Percentiles rank a stretch among this genome's conserved stretches.
Conservation (phyloP, 1,140 invertebrate genomes). For the Brachionus calyciflorus region DNA sequence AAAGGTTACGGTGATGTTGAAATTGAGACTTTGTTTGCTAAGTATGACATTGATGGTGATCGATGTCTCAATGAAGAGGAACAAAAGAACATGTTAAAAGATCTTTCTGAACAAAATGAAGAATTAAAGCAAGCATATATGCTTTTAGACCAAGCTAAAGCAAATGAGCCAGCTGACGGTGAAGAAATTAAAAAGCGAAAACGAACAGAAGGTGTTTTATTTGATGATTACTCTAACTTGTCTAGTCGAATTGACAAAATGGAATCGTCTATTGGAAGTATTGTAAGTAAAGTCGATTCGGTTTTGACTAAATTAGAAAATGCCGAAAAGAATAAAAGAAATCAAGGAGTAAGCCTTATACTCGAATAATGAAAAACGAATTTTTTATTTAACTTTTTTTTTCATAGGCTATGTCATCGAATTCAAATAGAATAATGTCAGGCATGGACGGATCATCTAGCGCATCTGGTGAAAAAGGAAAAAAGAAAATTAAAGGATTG, state of each 20-base stretch:
- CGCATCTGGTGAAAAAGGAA: too few species aligned
- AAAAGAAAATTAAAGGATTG: neutral
- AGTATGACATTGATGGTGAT: conserved; percentile 67
- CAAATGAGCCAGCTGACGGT: neutral
- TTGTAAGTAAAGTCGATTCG: conserved; percentile 63
- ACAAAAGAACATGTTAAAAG: conserved; percentile 49
- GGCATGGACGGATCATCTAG: too few species aligned
- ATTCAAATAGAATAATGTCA: too few species aligned
- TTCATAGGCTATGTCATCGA: neutral
- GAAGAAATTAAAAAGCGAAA: neutral
- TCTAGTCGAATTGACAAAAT: conserved; percentile 60
- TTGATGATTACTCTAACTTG: conserved; percentile 54
- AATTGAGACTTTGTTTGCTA: conserved; percentile 70
- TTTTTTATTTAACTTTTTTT: neutral
- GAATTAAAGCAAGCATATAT: conserved; percentile 29
- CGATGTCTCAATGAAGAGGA: conserved; percentile 63
- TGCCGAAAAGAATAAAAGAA: conserved; percentile 63
- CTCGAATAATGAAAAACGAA: neutral
- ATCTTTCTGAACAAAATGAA: conserved; percentile 35
- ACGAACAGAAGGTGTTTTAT: conserved; percentile 23
- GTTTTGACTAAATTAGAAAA: conserved; percentile 65
- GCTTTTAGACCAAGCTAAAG: conserved; percentile 3
- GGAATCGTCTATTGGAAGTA: conserved; percentile 60
- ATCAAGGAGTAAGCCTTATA: neutral
- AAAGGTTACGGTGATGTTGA: conserved; percentile 68